Percentiles rank a stretch among this genome's conserved stretches.
phyloP scores from a whole-genome alignment of 2,888 invertebrate species.

The Lasioglossum pauxillum region DNA sequence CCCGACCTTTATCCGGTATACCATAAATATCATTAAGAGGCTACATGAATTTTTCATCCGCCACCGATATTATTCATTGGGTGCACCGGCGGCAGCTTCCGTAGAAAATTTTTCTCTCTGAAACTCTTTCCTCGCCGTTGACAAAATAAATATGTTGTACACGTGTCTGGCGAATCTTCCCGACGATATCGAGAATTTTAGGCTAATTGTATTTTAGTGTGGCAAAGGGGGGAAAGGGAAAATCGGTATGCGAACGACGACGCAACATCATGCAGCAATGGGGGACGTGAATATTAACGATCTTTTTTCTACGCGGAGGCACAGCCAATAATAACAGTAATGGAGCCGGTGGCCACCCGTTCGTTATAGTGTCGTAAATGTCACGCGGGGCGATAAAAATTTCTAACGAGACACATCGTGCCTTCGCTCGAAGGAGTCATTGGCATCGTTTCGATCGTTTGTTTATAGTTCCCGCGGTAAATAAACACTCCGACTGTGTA shows the following conservation, averaged over 20 bases:
- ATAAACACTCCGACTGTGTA: slow-evolving; percentile 28
- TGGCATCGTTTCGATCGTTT: slow-evolving; percentile 23
- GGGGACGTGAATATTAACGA: background rate
- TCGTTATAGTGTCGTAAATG: slow-evolving; percentile 54
- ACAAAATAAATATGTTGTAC: background rate
- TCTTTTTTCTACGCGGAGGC: background rate
- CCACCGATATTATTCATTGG: slow-evolving; percentile 3
- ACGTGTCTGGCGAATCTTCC: background rate
- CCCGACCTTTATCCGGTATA: background rate
- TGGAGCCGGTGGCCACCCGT: slow-evolving; percentile 34
- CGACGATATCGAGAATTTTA: background rate
- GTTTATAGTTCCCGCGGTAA: slow-evolving; percentile 15
- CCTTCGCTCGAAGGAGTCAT: slow-evolving; percentile 28
- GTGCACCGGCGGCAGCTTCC: background rate
- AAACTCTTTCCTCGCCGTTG: background rate
- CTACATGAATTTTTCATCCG: slow-evolving; percentile 9
- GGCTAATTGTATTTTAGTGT: background rate
- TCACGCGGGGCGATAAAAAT: slow-evolving; percentile 48
- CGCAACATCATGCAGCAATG: background rate
- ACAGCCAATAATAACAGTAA: slow-evolving; percentile 41
- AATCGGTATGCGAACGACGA: slow-evolving; percentile 1
- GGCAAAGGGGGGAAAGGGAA: background rate
- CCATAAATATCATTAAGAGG: slow-evolving; percentile 15
- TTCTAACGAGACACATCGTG: slow-evolving; percentile 33
- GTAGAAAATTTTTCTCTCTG: background rate